Evolutionary conservation across 2,888 invertebrate genomes (phyloP).

Genomic region (Agonopterix heracliana): DNA sequence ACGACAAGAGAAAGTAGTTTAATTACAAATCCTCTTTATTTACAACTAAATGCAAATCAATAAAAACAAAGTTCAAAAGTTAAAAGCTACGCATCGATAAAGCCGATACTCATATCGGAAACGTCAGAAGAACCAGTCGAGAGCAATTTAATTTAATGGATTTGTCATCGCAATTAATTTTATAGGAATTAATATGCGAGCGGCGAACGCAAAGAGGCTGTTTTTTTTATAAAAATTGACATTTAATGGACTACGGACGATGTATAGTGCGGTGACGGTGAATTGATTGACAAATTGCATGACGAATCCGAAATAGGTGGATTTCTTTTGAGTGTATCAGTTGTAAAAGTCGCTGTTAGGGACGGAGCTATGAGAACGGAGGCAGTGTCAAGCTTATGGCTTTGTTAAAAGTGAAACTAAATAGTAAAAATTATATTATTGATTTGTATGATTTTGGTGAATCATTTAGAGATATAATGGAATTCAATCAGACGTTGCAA

Average conservation of each 20-base stretch:
- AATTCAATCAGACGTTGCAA: too few relatives aligned
- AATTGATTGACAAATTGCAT: constrained; percentile 75
- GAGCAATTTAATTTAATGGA: constrained; percentile 69
- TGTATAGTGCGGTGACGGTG: constrained; percentile 60
- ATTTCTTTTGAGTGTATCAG: constrained; percentile 69
- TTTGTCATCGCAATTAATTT: constrained; percentile 76
- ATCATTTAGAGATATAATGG: too few relatives aligned
- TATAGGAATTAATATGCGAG: constrained; percentile 72
- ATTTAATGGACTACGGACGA: constrained; percentile 63
- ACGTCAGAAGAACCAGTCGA: constrained; percentile 42
- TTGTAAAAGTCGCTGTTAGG: constrained; percentile 50
- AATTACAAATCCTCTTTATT: constrained; percentile 9
- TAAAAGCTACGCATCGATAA: constrained; percentile 16
- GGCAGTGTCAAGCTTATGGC: background rate
- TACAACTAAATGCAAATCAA: constrained; percentile 5
- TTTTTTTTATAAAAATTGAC: constrained; percentile 64
- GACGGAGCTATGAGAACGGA: constrained; percentile 32
- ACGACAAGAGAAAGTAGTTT: constrained; percentile 7
- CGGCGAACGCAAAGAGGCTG: constrained; percentile 63
- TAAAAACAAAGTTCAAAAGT: constrained; percentile 20
- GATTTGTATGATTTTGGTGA: too few relatives aligned
- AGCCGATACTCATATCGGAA: constrained; percentile 14
- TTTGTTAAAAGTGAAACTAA: too few relatives aligned
- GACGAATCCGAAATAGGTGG: constrained; percentile 74
- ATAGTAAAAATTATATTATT: too few relatives aligned